Conservation (phyloP, 2,888 invertebrate genomes). For the Drosophila demipolita region DNA sequence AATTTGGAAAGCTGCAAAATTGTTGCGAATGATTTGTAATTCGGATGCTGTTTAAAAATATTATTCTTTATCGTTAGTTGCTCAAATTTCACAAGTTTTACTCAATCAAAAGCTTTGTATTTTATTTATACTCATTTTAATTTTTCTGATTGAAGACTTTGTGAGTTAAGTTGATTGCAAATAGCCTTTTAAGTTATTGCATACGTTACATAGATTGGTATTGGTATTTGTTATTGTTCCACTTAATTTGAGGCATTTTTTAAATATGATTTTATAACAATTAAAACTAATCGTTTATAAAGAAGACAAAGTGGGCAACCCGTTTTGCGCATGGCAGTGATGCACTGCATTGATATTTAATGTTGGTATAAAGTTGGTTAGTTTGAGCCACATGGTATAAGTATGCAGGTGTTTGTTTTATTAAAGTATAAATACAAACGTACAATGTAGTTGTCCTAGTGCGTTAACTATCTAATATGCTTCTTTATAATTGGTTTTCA, state of each 20-base stretch:
- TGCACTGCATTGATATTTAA: slow-evolving; percentile 76
- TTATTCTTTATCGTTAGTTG: not conserved
- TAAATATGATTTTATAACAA: slow-evolving; percentile 3
- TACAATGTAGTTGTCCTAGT: slow-evolving; percentile 57
- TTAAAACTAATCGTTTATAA: slow-evolving; percentile 37
- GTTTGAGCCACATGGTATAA: slow-evolving; percentile 12
- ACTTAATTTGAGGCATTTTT: slow-evolving; percentile 42
- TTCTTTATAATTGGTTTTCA: slow-evolving; percentile 38
- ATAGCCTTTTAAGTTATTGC: slow-evolving; percentile 60
- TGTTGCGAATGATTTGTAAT: slow-evolving; percentile 41
- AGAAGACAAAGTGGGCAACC: slow-evolving; percentile 71
- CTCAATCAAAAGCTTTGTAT: slow-evolving; percentile 11
- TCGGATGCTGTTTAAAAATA: slow-evolving; percentile 21
- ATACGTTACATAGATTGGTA: slow-evolving; percentile 72
- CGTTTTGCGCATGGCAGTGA: slow-evolving; percentile 79
- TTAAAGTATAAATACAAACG: slow-evolving; percentile 33
- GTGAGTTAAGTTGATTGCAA: slow-evolving; percentile 43
- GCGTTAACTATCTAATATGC: slow-evolving; percentile 47
- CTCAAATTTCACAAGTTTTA: slow-evolving; percentile 8
- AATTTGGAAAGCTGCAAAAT: slow-evolving; percentile 27
- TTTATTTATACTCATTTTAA: slow-evolving; percentile 12
- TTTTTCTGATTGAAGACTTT: slow-evolving; percentile 39
- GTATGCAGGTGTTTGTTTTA: slow-evolving; percentile 29
- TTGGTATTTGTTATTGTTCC: slow-evolving; percentile 13
- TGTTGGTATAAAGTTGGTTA: slow-evolving; percentile 34